phyloP scores from a whole-genome alignment of 2,113 vertebrate species.

The Anolis carolinensis region DNA sequence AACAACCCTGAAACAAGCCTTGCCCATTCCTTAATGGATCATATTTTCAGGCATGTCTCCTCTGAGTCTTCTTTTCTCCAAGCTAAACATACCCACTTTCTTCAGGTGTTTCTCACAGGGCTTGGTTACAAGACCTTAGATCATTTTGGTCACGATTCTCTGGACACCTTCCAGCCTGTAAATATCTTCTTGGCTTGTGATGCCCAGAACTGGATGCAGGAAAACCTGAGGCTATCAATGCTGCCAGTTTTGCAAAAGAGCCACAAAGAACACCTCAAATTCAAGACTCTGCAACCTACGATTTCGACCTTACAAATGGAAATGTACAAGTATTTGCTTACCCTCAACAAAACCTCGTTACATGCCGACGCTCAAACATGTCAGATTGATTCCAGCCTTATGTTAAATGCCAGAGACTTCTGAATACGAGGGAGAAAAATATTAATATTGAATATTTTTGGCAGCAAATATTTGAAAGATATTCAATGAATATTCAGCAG shows the following conservation, averaged over 20 bases:
- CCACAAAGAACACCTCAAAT: no score
- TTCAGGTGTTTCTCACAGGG: no score
- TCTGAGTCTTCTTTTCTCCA: no score
- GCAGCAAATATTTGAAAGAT: neutral
- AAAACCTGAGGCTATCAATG: no score
- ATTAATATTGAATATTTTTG: neutral
- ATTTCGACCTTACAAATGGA: neutral
- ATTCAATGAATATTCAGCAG: no score
- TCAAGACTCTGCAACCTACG: neutral
- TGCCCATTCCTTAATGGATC: no score
- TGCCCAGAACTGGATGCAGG: neutral
- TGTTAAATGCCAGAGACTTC: neutral
- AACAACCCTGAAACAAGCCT: no score
- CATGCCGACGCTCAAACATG: neutral
- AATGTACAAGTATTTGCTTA: neutral
- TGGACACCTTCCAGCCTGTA: neutral
- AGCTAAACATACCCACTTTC: no score
- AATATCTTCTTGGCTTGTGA: neutral
- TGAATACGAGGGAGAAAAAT: neutral
- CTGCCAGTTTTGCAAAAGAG: no score
- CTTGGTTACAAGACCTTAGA: no score
- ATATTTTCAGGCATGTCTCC: no score
- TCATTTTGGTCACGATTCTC: no score
- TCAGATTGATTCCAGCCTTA: neutral
- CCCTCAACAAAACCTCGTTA: neutral